These are phyloP conservation scores for Ceratina japonica DNA, from an alignment of 1,140 invertebrate species.

Conservation along the genomic window DNA sequence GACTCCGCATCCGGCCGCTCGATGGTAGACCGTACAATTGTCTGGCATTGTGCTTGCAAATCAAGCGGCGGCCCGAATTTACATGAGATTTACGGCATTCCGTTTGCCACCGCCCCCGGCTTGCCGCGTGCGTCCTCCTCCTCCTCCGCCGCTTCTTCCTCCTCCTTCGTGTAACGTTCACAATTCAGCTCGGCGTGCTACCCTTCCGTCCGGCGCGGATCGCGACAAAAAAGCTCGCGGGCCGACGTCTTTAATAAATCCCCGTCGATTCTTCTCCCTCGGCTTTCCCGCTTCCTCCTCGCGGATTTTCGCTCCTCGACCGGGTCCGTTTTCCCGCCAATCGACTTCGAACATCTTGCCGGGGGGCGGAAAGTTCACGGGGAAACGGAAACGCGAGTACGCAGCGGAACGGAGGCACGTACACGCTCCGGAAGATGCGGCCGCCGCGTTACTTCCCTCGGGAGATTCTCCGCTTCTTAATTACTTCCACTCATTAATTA, in stretches of 20 bases:
- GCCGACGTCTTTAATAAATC: slow-evolving; percentile 15
- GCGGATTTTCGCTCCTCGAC: background rate
- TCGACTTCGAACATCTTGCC: slow-evolving; percentile 15
- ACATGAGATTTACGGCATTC: slow-evolving; percentile 78
- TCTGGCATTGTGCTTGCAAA: slow-evolving; percentile 78
- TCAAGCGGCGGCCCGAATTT: slow-evolving; percentile 75
- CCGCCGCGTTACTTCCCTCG: slow-evolving; percentile 21
- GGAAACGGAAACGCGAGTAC: background rate
- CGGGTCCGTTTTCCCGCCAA: slow-evolving; percentile 10
- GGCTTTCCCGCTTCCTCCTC: background rate
- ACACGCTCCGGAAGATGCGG: slow-evolving; percentile 10
- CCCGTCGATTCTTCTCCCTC: background rate
- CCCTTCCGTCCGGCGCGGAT: slow-evolving; percentile 3
- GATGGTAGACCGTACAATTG: slow-evolving; percentile 73
- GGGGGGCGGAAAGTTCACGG: background rate
- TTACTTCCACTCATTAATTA: slow-evolving; percentile 49
- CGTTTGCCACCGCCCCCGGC: slow-evolving; percentile 66
- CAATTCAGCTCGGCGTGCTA: slow-evolving; percentile 17
- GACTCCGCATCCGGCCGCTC: slow-evolving; percentile 60
- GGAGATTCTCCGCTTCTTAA: slow-evolving; percentile 40
- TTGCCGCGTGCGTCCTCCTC: slow-evolving; percentile 3
- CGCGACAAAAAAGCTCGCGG: slow-evolving; percentile 27
- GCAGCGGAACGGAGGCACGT: slow-evolving; percentile 8
- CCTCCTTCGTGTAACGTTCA: slow-evolving; percentile 45
- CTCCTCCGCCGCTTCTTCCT: too few species aligned